phyloP scores from a whole-genome alignment of 2,113 vertebrate species.

The Tenebrosternarchus preto region DNA sequence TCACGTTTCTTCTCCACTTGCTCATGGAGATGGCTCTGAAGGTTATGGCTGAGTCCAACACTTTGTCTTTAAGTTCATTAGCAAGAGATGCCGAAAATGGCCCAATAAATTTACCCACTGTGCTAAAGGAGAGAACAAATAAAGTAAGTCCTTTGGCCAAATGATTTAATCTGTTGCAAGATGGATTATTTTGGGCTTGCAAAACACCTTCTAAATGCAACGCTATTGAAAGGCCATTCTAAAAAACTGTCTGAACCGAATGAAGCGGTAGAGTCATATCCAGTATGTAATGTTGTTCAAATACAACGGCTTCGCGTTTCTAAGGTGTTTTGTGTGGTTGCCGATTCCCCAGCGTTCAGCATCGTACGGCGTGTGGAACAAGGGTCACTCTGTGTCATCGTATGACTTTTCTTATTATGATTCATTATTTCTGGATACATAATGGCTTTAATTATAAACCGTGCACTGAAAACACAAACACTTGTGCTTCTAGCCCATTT shows the following conservation, averaged over 20 bases:
- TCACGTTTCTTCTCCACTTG: background rate
- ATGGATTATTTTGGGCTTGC: background rate
- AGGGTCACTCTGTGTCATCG: background rate
- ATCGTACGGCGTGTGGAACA: background rate
- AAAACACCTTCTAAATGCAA: background rate
- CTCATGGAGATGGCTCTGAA: background rate
- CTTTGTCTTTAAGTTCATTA: constrained; percentile 15
- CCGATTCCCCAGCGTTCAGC: too few relatives aligned
- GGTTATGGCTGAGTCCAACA: background rate
- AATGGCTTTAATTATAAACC: background rate
- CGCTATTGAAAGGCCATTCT: background rate
- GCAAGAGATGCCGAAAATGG: constrained; percentile 35
- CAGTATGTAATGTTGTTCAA: background rate
- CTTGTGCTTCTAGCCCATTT: background rate
- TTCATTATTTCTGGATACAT: background rate
- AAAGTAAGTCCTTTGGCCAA: background rate
- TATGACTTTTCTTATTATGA: background rate
- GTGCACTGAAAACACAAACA: constrained; percentile 1
- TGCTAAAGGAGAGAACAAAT: constrained; percentile 45
- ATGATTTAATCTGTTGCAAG: constrained; percentile 8
- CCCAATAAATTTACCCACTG: constrained; percentile 33
- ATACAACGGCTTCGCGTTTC: background rate
- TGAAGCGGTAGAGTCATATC: too few relatives aligned
- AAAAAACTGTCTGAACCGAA: background rate
- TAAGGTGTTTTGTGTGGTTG: too few relatives aligned